Evolutionary conservation across 2,888 invertebrate genomes (phyloP).

Genomic region (Elegia similella): DNA sequence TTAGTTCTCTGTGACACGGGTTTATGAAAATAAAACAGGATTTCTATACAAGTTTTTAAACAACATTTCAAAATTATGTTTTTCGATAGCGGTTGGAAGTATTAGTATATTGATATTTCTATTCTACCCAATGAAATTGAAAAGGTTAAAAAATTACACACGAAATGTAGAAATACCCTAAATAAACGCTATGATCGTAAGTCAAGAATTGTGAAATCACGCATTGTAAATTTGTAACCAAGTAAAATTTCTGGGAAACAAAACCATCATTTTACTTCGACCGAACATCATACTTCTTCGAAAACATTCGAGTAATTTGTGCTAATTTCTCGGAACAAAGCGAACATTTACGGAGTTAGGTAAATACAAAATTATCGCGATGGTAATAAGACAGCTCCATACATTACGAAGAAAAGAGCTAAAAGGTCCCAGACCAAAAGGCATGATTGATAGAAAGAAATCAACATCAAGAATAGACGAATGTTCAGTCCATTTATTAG

Average conservation of each 20-base stretch:
- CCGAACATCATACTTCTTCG: background rate
- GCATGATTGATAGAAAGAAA: too few species aligned
- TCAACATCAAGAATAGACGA: too few species aligned
- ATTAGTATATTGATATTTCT: too few species aligned
- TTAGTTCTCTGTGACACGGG: background rate
- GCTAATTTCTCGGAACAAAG: conserved; percentile 10
- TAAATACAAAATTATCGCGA: background rate
- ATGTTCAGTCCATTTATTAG: too few species aligned
- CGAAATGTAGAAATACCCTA: too few species aligned
- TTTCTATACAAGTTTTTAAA: too few species aligned
- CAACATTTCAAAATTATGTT: too few species aligned
- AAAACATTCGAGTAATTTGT: conserved; percentile 1
- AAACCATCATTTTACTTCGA: background rate
- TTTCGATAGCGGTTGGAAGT: too few species aligned
- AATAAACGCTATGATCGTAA: too few species aligned
- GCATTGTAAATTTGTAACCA: background rate
- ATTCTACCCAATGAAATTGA: too few species aligned
- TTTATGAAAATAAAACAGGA: background rate
- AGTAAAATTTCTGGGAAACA: background rate
- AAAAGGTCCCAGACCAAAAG: too few species aligned
- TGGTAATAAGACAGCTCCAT: background rate
- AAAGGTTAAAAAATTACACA: too few species aligned
- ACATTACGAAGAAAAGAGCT: background rate
- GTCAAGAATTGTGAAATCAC: background rate
- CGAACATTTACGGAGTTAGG: background rate